These are phyloP conservation scores for Mustela lutreola DNA, from an alignment of 2,113 vertebrate species.

Conservation along the genomic window DNA sequence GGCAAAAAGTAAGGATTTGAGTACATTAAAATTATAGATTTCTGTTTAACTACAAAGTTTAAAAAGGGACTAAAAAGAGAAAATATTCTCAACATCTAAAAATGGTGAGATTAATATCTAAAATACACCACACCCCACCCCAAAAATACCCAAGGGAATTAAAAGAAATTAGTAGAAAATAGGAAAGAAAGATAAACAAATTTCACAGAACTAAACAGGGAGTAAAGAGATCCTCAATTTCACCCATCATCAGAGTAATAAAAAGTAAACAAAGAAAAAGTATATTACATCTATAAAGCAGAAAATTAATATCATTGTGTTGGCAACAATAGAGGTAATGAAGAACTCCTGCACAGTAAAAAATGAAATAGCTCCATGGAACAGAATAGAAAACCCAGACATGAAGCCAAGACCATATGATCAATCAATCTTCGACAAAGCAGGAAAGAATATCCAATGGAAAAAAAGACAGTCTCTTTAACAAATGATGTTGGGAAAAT, in stretches of 20 bases:
- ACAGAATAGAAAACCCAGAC: neutral
- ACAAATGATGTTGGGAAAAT: neutral
- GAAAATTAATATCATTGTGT: neutral
- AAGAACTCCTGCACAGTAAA: neutral
- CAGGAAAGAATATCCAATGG: neutral
- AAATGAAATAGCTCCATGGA: neutral
- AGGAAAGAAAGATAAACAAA: neutral
- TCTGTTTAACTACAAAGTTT: neutral
- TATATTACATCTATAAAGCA: neutral
- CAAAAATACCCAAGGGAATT: neutral
- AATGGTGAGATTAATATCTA: neutral
- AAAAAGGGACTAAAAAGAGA: neutral
- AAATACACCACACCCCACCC: neutral
- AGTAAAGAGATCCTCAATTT: neutral
- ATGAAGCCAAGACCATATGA: neutral
- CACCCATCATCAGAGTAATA: neutral
- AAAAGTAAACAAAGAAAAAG: neutral
- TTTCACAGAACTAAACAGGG: neutral
- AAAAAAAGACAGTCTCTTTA: neutral
- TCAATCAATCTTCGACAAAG: neutral
- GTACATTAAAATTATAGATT: neutral
- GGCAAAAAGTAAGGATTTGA: neutral
- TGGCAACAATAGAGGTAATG: neutral
- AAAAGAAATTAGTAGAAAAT: neutral
- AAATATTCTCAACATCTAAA: neutral